Evolutionary conservation across 1,140 invertebrate species (phyloP).

Genomic region (Asbolus verrucosus): DNA sequence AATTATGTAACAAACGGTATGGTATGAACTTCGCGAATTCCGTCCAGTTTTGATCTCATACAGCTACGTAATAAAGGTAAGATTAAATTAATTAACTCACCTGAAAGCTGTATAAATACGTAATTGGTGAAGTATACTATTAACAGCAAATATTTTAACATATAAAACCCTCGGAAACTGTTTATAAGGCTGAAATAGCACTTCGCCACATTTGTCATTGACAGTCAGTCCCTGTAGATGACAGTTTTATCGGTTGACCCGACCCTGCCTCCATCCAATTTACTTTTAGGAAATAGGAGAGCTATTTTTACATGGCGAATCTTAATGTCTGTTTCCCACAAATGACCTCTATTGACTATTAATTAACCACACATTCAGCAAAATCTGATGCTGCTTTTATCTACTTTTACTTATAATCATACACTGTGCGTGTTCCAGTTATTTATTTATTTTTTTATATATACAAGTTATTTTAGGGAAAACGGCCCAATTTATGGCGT

Average conservation of each 20-base stretch:
- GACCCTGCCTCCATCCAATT: neutral
- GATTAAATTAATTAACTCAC: too few relatives aligned
- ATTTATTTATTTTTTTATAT: too few relatives aligned
- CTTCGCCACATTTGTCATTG: neutral
- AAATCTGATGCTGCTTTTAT: too few relatives aligned
- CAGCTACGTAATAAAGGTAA: too few relatives aligned
- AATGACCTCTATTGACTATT: neutral
- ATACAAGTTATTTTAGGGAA: too few relatives aligned
- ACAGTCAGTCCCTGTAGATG: neutral
- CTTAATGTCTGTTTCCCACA: neutral
- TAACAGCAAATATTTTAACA: neutral
- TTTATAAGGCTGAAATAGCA: neutral
- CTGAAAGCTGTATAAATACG: too few relatives aligned
- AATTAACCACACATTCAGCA: neutral
- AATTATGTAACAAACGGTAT: constrained; percentile 15
- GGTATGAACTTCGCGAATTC: too few relatives aligned
- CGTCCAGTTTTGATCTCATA: too few relatives aligned
- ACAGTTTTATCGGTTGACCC: neutral
- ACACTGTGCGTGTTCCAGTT: too few relatives aligned
- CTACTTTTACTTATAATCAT: too few relatives aligned
- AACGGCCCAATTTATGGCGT: too few relatives aligned
- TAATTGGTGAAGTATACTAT: too few relatives aligned
- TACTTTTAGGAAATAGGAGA: constrained; percentile 7
- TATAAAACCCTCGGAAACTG: neutral
- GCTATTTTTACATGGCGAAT: neutral